phyloP scores from a whole-genome alignment of 2,888 invertebrate species.

The Drosophila pseudotalamancana region DNA sequence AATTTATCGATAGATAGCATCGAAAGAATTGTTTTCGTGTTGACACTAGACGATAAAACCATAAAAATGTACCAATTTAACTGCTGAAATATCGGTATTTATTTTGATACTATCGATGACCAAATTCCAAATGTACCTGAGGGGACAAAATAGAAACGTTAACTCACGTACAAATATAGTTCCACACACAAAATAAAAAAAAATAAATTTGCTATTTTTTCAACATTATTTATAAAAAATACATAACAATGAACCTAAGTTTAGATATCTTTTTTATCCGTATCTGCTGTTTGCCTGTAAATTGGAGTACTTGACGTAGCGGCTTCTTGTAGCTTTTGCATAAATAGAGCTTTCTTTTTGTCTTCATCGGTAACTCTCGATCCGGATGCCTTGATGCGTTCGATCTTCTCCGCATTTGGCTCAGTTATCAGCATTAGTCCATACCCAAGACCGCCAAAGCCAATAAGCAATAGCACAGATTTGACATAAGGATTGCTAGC shows the following conservation, averaged over 20 bases:
- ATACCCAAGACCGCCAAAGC: conserved; percentile 87
- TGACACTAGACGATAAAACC: no score
- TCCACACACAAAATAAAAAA: no score
- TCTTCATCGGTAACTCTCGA: conserved; percentile 64
- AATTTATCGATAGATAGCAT: conserved; percentile 30
- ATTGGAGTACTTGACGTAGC: conserved; percentile 65
- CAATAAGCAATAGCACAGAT: conserved; percentile 86
- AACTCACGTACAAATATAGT: no score
- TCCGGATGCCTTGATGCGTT: conserved; percentile 71
- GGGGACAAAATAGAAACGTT: no score
- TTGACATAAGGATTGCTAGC: conserved; percentile 82
- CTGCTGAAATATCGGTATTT: no score
- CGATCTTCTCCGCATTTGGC: conserved; percentile 85
- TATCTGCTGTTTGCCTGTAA: conserved; percentile 42
- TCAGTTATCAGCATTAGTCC: conserved; percentile 86
- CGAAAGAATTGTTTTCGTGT: no score
- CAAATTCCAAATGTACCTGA: background rate
- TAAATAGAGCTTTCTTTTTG: conserved; percentile 76
- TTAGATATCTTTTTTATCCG: conserved; percentile 56
- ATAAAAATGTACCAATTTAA: no score
- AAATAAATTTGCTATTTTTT: conserved; percentile 33
- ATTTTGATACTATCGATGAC: background rate
- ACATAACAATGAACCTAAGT: conserved; percentile 2
- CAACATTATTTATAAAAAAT: conserved; percentile 27
- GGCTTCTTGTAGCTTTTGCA: conserved; percentile 77